Evolutionary conservation across 2,113 vertebrate species (phyloP).

Genomic region (Pterocles gutturalis): DNA sequence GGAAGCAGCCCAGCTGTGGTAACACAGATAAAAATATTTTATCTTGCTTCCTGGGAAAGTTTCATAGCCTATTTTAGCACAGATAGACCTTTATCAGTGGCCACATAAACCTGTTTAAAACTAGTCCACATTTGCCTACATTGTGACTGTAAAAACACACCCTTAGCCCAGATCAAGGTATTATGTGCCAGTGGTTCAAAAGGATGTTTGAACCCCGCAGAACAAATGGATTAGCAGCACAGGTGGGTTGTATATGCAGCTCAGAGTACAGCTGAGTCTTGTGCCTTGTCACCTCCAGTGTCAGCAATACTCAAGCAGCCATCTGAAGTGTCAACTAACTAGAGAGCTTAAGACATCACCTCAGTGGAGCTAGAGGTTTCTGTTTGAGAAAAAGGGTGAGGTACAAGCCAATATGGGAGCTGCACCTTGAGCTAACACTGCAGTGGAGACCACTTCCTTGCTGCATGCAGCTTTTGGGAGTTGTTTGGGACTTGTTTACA

Average conservation of each 20-base stretch:
- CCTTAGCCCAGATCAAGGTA: background rate
- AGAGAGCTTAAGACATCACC: background rate
- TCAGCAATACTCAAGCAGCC: background rate
- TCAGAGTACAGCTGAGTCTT: background rate
- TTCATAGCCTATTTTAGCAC: background rate
- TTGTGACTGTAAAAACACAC: background rate
- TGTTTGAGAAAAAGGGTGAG: background rate
- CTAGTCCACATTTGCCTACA: background rate
- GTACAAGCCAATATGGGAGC: background rate
- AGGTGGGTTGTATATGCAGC: background rate
- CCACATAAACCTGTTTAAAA: background rate
- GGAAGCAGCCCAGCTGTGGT: background rate
- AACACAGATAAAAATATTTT: background rate
- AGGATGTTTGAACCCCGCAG: background rate
- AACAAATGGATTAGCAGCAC: background rate
- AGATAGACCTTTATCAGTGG: background rate
- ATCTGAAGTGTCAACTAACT: background rate
- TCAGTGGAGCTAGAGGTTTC: background rate
- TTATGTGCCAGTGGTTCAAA: background rate
- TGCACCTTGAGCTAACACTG: background rate
- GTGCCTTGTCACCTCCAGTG: background rate
- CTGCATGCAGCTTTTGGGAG: background rate
- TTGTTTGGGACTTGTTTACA: background rate
- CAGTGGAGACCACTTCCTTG: background rate
- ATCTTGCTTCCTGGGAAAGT: background rate